phyloP scores from a whole-genome alignment of 1,140 invertebrate species.

The Caerostris extrusa region DNA sequence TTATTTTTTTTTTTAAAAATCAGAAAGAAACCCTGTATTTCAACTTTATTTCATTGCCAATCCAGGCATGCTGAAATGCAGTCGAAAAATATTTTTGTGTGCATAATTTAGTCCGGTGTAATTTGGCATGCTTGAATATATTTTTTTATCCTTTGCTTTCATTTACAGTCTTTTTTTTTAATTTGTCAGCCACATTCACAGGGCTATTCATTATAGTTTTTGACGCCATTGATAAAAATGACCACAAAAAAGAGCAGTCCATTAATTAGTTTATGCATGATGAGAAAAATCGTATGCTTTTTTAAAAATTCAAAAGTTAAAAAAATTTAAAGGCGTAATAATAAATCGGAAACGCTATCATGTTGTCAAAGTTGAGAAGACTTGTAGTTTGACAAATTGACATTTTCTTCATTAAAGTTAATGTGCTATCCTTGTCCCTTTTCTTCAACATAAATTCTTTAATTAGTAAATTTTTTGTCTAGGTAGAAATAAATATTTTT shows the following conservation, averaged over 20 bases:
- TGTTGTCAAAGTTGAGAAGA: conserved; percentile 63
- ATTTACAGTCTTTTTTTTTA: background rate
- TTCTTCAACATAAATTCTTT: conserved; percentile 56
- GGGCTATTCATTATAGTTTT: conserved; percentile 46
- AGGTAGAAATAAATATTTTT: conserved; percentile 7
- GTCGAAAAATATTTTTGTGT: background rate
- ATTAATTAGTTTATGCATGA: conserved; percentile 74
- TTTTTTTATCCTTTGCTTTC: conserved; percentile 26
- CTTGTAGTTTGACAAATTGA: conserved; percentile 56
- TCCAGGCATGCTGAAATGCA: background rate
- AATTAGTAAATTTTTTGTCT: conserved; percentile 57
- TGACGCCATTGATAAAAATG: conserved; percentile 65
- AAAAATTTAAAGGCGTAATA: conserved; percentile 9
- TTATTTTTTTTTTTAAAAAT: background rate
- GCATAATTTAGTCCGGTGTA: background rate
- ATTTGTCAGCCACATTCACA: background rate
- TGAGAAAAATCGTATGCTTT: conserved; percentile 22
- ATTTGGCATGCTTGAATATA: conserved; percentile 1
- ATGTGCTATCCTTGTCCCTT: conserved; percentile 51
- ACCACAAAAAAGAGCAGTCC: conserved; percentile 37
- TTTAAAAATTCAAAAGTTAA: conserved; percentile 2
- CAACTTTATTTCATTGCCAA: conserved; percentile 10
- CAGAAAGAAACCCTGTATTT: background rate
- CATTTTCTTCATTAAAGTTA: conserved; percentile 73
- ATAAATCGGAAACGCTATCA: conserved; percentile 66